Conservation (phyloP, 2,888 invertebrate species). For the Parelbella ahira region DNA sequence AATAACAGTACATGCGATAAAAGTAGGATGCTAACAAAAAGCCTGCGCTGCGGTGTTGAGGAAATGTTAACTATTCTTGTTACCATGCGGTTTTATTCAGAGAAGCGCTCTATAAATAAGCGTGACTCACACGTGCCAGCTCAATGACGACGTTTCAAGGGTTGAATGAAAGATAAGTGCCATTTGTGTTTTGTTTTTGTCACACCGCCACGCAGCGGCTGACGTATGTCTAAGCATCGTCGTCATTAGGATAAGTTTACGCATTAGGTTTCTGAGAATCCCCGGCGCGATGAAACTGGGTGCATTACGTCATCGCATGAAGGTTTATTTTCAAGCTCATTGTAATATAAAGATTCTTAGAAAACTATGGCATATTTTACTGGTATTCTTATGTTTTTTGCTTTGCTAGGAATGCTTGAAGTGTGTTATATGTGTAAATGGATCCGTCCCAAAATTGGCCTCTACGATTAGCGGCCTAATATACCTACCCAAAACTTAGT, state of each 20-base stretch:
- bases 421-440: no score
- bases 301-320: constrained; percentile 15
- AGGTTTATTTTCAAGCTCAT: constrained; percentile 13
- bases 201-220: constrained; percentile 15
- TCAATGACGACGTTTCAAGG: constrained; percentile 47
- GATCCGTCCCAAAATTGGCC: no score
- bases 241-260: constrained; percentile 20
- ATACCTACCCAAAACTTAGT: no score
- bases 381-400: no score
- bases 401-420: no score
- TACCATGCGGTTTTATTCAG: constrained; percentile 30
- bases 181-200: constrained; percentile 36
- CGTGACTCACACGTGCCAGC: constrained; percentile 49
- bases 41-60: constrained; percentile 5
- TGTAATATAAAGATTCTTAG: not conserved
- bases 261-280: constrained; percentile 21
- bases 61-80: constrained; percentile 22
- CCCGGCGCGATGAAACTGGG: constrained; percentile 4
- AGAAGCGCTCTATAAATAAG: constrained; percentile 39
- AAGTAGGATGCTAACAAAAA: constrained; percentile 19
- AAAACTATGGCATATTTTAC: no score
- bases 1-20: constrained; percentile 18
- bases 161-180: constrained; percentile 51
- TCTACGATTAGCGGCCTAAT: no score
- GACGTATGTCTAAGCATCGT: constrained; percentile 18